Conservation (phyloP, 2,113 vertebrate genomes). For the Pseudorectes ferrugineus region DNA sequence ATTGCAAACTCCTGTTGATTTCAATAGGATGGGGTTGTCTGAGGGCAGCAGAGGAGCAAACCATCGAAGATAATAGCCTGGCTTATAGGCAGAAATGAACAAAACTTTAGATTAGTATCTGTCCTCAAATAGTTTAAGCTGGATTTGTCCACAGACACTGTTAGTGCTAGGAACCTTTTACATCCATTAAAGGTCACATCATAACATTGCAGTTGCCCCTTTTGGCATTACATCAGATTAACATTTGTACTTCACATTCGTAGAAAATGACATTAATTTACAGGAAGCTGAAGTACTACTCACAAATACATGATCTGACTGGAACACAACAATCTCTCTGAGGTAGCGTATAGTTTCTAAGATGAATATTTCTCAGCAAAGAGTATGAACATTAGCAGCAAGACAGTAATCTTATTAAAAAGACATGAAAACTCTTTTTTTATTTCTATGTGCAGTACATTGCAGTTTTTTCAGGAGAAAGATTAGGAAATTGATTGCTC, state of each 20-base stretch:
- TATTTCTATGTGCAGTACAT: background rate
- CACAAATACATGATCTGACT: background rate
- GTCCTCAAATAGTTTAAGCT: background rate
- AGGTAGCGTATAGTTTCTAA: background rate
- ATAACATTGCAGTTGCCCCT: background rate
- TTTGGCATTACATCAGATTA: background rate
- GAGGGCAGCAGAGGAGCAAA: background rate
- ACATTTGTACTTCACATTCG: background rate
- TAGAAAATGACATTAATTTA: background rate
- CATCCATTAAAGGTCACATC: background rate
- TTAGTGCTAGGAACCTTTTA: background rate
- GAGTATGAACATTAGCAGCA: background rate
- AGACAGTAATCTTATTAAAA: background rate
- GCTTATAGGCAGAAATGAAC: background rate
- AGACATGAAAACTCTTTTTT: background rate
- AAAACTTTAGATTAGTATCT: background rate
- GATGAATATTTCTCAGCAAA: background rate
- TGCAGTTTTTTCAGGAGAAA: background rate
- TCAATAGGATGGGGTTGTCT: background rate
- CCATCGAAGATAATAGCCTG: background rate
- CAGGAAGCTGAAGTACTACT: background rate
- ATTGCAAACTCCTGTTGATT: slow-evolving; percentile 6
- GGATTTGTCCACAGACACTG: background rate
- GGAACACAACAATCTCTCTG: background rate
- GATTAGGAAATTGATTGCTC: background rate